Evolutionary conservation across 37 sponge, comb jelly and placozoan species (phyloP), one percentile per base, ranked within the genome.

Genomic region (Chondrilla cf. caribensis): DNA sequence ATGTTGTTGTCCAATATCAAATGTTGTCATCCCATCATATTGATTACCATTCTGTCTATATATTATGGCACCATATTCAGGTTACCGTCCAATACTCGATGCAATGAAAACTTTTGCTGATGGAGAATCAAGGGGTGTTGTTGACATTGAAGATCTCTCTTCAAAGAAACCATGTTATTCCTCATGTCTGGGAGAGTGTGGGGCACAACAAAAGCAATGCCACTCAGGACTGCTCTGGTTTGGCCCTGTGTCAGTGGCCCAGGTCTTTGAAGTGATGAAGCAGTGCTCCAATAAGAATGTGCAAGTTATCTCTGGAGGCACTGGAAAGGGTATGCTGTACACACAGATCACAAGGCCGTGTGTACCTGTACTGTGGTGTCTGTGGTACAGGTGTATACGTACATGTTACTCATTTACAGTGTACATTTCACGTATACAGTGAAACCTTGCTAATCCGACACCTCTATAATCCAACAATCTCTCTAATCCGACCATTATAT

Each of bases 51-150:
- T n/a, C n/a, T n/a, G n/a, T n/a, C n/a, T n/a, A n/a, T n/a, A n/a
- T n/a, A n/a, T n/a, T n/a, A n/a, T n/a, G n/a, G n/a, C n/a, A n/a
- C 51, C 11, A 11, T 47, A 11, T 58, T 0, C 77, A 93, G 94
- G 94, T 0, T 93, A 93, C 66, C 60, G 94, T 60, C 62, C 94
- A 31, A 93, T 93, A 17, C 71, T 93, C 33, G 94, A 93, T 82
- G 88, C 94, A 3, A 93, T 93, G 94, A 90, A 85, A 70, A 70
- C 91, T 32, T 90, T 93, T 79, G 86, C 88, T 31, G 70, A 43
- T 7, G 94, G 87, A 44, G 8, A 15, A 73, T 3, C 44, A 36
- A 15, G 7, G 25, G 44, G 7, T 37, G 11, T 18, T 17, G 41
- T 17, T 73, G 76, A 73, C 43, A 73, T 73, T 73, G 76, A 73